Base-by-base conservation (phyloP, 2,888 invertebrate genomes). In the Tetranychus truncatus region DNA sequence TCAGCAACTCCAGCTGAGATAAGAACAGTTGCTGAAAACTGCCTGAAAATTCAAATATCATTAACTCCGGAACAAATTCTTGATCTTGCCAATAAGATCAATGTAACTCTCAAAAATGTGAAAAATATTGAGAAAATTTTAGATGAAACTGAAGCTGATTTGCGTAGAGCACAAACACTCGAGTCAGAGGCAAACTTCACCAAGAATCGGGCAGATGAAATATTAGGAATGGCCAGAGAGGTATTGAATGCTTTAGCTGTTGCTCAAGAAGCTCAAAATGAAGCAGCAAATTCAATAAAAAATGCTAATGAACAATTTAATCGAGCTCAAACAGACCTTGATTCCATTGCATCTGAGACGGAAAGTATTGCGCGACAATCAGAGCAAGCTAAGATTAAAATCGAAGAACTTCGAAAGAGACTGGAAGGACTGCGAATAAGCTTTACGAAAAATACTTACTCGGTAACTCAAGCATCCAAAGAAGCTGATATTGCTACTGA, bases 61-160 rank as follows among this genome's bases (percentile, higher is more conserved):
- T 86, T 94, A 78, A 88, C 89, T 81, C 95, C 94, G 0, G 88
- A 91, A 79, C 90, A 94, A 85, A 94, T 96, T 77, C 88, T 88
- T 74, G 87, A 88, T 77, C 83, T 95, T 75, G 92, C 93, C 0
- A 86, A 87, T 75, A 87, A 89, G 80, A 95, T 95, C 78, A 91
- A 91, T 82, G 86, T 88, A 74, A 93, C 92, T 20, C 91, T 97
- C 66, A 88, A 89, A 18, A 90, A 91, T 55, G 85, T 97, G 34
- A 93, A 91, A 73, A 89, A 97, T 81, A 95, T 96, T 77, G 93
- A 95, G 80, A 87, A 88, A 77, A 99, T 99, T 79, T 88, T 99
- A 76, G 87, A 87, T 69, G 95, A 91, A 79, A 99, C 99, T 0
- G 88, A 88, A 77, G 88, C 88, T 34, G 91, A 95, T 82, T 85